Evolutionary conservation across 2,888 invertebrate genomes (phyloP).

Genomic region (Elmis aenea): DNA sequence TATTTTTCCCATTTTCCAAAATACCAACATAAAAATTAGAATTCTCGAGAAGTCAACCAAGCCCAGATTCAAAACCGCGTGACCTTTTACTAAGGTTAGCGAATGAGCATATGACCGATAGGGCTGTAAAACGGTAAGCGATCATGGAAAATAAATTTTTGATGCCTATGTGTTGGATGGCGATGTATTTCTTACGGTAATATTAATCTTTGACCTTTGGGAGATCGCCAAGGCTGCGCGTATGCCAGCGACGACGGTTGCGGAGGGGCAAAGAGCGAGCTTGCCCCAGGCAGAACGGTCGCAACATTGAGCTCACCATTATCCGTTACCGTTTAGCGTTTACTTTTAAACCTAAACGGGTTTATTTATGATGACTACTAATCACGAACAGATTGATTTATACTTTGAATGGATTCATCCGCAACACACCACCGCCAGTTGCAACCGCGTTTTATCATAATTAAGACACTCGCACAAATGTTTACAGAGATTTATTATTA

Average conservation of each 20-base stretch:
- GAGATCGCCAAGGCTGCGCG: constrained; percentile 33
- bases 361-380: constrained; percentile 18
- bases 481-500: constrained; percentile 24
- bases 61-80: not conserved
- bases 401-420: constrained; percentile 17
- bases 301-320: constrained; percentile 12
- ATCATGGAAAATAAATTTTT: constrained; percentile 11
- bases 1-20: no score
- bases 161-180: constrained; percentile 12
- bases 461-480: constrained; percentile 19
- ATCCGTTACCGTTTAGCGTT: constrained; percentile 14
- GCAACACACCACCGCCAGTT: constrained; percentile 11
- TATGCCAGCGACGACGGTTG: constrained; percentile 5
- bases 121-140: not conserved
- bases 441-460: constrained; percentile 19
- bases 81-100: not conserved
- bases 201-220: constrained; percentile 37
- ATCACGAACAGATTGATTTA: constrained; percentile 18
- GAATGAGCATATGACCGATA: not conserved
- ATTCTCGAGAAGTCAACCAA: not conserved
- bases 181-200: constrained; percentile 29
- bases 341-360: constrained; percentile 17
- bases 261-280: constrained; percentile 6
- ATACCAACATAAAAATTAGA: no score
- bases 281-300: constrained; percentile 10